These are phyloP conservation scores for Typhlichthys subterraneus DNA, from an alignment of 2,797 vertebrate genomes.

Conservation along the genomic window DNA sequence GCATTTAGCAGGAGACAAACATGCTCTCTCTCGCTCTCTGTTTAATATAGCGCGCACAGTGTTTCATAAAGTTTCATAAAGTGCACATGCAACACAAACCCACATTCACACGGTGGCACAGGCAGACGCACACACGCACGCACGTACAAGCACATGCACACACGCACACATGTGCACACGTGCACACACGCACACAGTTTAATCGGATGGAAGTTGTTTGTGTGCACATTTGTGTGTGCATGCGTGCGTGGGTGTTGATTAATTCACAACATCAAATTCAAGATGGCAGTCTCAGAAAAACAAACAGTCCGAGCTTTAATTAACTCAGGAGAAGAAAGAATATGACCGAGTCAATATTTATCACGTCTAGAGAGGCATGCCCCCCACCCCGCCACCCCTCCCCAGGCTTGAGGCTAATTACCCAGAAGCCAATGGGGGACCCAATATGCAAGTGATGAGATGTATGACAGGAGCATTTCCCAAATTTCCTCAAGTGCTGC, in stretches of 20 bases:
- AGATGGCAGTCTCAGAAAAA: slow-evolving; percentile 65
- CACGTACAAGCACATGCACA: too few species aligned
- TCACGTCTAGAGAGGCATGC: slow-evolving; percentile 58
- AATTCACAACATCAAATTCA: slow-evolving; percentile 63
- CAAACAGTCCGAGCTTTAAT: slow-evolving; percentile 72
- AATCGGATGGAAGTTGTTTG: too few species aligned
- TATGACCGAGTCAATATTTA: slow-evolving; percentile 76
- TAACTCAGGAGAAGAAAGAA: slow-evolving; percentile 66
- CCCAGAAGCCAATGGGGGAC: slow-evolving; percentile 64
- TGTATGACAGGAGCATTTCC: slow-evolving; percentile 39
- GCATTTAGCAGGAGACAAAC: too few species aligned
- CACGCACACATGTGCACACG: too few species aligned
- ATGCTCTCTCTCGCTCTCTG: too few species aligned
- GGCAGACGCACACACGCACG: too few species aligned
- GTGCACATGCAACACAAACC: too few species aligned
- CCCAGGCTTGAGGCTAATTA: slow-evolving; percentile 68
- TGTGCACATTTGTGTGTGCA: too few species aligned
- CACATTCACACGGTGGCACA: too few species aligned
- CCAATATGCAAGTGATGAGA: slow-evolving; percentile 54
- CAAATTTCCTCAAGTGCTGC: slow-evolving; percentile 57
- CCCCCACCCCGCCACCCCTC: slow-evolving; percentile 49
- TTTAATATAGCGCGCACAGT: too few species aligned
- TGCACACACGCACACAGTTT: too few species aligned
- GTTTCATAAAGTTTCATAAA: too few species aligned
- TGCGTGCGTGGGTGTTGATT: slow-evolving; percentile 60